Base-by-base conservation (phyloP, 2,113 vertebrate genomes). In the Riparia riparia region DNA sequence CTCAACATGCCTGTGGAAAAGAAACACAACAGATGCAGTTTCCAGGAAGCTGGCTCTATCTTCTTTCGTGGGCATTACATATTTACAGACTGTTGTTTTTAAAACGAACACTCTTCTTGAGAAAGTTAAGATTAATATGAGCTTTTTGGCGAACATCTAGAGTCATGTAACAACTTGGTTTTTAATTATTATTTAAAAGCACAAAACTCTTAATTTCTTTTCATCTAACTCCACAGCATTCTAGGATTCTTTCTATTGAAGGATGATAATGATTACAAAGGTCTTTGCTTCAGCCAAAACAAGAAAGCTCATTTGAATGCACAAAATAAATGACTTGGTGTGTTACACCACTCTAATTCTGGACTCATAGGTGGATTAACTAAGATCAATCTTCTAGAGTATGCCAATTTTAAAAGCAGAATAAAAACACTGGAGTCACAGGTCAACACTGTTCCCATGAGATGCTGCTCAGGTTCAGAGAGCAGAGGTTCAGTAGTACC, bases 1-100 rank as follows among this genome's bases (percentile, higher is more conserved):
- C 91, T 91, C 32, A 98, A 96, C 78, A 86, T 92, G 94, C 94
- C 96, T 95, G 84, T 31, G 78, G 83, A 94, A 86, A 90, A 96
- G 81, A 95, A 96, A 87, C 91, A 72, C 66, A 61, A 76, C 16
- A 34, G 95, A 82, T 95, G 90, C 86, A 77, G 82, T 89, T 94
- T 96, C 97, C 96, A 97, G 97, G 96, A 96, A 97, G 94, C 95
- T 97, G 97, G 94, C 82, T 97, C 95, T 95, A 91, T 63, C 96
- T 69, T 94, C 90, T 73, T 89, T 53, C 90, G 96, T 97, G 96
- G 96, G 88, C 94, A 94, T 96, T 95, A 79, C 20, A 53, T 98
- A 98, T 89, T 96, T 97, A 97, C 94, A 97, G 83, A 73, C 56
- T 4, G 10, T 83, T 73, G 39, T 93, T 96, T 97, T 95, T 95